Evolutionary conservation across 2,888 invertebrate species (phyloP), one percentile per base, ranked within the genome.

Genomic region (Neoascia interrupta): DNA sequence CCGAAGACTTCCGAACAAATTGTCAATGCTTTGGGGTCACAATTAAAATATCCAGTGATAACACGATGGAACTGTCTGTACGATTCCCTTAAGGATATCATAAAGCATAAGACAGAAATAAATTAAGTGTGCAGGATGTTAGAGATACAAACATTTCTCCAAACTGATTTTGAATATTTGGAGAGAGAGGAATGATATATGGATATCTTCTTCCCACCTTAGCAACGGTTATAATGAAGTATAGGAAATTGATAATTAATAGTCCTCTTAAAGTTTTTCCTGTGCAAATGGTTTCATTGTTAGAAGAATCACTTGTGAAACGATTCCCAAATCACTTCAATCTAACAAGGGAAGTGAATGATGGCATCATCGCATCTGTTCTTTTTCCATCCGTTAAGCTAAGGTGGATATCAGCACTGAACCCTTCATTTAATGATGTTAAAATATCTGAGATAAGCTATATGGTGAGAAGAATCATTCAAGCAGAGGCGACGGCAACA

Each of bases 1-100:
- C 43, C 66, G 39, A 75, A 63, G 45, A 47, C 56, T 37, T 58
- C 61, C 21, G 75, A 72, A 60, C 45, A 56, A 34, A 73, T 75
- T 23, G 37, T 37, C 11, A 31, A 28, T 1, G 53, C 49, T 47
- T 76, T n/a, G n/a, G 26, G 26, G 19, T 66, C 79, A 6, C 31
- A 51, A 26, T 51, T 81, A 15, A 54, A 63, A 53, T 74, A 66
- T 49, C 74, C 74, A 8, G 60, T 70, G 34, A 39, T 66, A 6
- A 81, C 76, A 13, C 43, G 74, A 49, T 79, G 81, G 70, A 79
- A 69, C 28, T 79, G 69, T 13, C 18, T 74, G 10, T 81, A 64
- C 60, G 79, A 79, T 58, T 47, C 69, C 6, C 26, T 81, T 10
- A 63, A 47, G 49, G 47, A 68, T 16, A 45, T 81, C 10, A 60